Percentiles rank a stretch among this genome's conserved stretches.
Evolutionary conservation across 1,140 invertebrate species (phyloP).

Genomic region (Aphelinus certus): DNA sequence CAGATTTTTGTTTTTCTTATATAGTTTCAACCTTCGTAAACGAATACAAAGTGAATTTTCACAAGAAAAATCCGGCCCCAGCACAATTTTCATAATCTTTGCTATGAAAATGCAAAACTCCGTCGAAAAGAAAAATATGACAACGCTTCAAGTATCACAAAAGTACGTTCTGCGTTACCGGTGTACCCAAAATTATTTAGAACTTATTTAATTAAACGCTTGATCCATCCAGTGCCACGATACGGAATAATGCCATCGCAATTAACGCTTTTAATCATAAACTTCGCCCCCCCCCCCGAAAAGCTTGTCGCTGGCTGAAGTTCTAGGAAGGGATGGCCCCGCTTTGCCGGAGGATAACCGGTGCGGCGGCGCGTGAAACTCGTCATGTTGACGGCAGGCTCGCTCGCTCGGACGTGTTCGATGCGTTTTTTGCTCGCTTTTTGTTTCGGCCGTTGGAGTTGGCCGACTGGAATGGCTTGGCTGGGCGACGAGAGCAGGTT

Average conservation of each 20-base stretch:
- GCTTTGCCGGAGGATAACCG: neutral
- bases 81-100: no score
- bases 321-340: conserved; percentile 4
- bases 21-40: no score
- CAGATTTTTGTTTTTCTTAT: no score
- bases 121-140: no score
- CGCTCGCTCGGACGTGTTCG: conserved; percentile 17
- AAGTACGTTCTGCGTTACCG: no score
- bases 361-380: conserved; percentile 31
- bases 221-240: conserved; percentile 1
- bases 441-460: neutral
- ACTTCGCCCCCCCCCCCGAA: conserved; percentile 18
- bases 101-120: no score
- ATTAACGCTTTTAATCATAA: conserved; percentile 38
- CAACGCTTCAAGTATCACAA: no score
- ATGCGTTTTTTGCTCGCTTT: conserved; percentile 20
- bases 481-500: neutral
- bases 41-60: no score
- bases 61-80: no score
- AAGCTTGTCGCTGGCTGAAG: conserved; percentile 4
- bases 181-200: neutral
- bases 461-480: conserved; percentile 7
- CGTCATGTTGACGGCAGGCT: conserved; percentile 31
- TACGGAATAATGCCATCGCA: conserved; percentile 26
- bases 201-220: conserved; percentile 37